Evolutionary conservation across 1,140 invertebrate species (phyloP), one percentile per base, ranked within the genome.

Genomic region (Scaptomyza hsui): DNA sequence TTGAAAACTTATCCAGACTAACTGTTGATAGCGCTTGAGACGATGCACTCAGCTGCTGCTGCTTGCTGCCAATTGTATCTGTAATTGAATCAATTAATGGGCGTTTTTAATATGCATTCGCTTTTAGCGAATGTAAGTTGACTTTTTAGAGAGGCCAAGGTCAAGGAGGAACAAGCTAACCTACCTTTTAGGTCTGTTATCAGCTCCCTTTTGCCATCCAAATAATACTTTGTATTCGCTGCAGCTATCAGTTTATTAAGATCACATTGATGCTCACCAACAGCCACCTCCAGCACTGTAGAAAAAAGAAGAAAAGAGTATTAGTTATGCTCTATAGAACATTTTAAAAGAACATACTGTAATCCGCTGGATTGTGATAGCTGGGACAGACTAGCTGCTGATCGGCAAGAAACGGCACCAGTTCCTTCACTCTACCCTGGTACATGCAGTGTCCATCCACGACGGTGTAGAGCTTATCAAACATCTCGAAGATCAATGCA

Each of bases 311-410:
- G 10, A 3, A 41, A 19, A 45, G n/a, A 47, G 13, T 19, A 13
- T 12, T 5, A 12, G 6, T 37, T 2, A 3, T 42, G 7, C 10
- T 2, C 1, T 48, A 3, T 26, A 6, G 2, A 0, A 16, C 0
- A 6, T n/a, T n/a, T n/a, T 6, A 29, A 24, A 0, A 7, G 4
- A 7, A 86, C 89, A 72, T 75, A 91, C 91, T 44, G 56, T 97
- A 99, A 92, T 99, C 98, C 16, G 98, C 97, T 3, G 98, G 97
- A 92, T 99, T 99, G 91, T 99, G 97, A 88, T 98, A 99, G 16
- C 95, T 93, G 1, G 98, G 98, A 91, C 98, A 99, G 7, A 94
- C 92, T 2, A 98, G 92, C 9, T 95, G 96, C 24, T 97, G 93
- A 0, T 94, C 94, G 3, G 93, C 92, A 24, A 99, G 93, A 86